Base-by-base conservation (phyloP, 2,113 vertebrate species). In the Origma solitaria region DNA sequence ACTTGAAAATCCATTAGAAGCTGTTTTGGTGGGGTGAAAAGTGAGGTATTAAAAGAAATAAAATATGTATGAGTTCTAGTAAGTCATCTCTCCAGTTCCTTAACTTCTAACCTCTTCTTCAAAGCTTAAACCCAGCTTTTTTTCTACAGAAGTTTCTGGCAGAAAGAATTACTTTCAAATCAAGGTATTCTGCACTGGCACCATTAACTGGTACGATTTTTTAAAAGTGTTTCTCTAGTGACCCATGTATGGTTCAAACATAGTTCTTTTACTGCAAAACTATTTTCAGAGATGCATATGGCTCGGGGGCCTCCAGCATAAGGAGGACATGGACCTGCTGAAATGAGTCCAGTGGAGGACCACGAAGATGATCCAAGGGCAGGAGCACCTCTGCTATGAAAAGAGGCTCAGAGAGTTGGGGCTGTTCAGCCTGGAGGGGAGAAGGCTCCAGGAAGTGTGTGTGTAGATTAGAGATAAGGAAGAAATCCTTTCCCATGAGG, bases 21-120 rank as follows among this genome's bases (percentile, higher is more conserved):
- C 25, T 81, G 12, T 68, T 88, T 62, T 78, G n/a, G 35, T 83
- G 51, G 60, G 37, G 38, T 70, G 31, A 75, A 93, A 96, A 95
- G 58, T 40, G 47, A 92, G 10, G 27, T 81, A 96, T 91, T 92
- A 90, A 87, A 82, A 77, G 21, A 90, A 97, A 90, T 95, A 82
- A 96, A 95, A 78, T 78, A 96, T 88, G 64, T 27, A 96, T 88
- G 80, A 86, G 11, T 51, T 82, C 58, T 82, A 87, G 53, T 47
- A 97, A 87, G 58, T 53, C 20, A 65, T 54, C 38, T 80, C 77
- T 92, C 66, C 54, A 86, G 42, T 91, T 94, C 62, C 33, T 81
- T 93, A 91, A 66, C 58, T 90, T 91, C 76, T 83, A 95, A 86
- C 60, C 72, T 83, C 40, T 90, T 82, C 50, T 66, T 40, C 44